Conservation (phyloP, 2,797 vertebrate genomes). For the Dallia pectoralis region DNA sequence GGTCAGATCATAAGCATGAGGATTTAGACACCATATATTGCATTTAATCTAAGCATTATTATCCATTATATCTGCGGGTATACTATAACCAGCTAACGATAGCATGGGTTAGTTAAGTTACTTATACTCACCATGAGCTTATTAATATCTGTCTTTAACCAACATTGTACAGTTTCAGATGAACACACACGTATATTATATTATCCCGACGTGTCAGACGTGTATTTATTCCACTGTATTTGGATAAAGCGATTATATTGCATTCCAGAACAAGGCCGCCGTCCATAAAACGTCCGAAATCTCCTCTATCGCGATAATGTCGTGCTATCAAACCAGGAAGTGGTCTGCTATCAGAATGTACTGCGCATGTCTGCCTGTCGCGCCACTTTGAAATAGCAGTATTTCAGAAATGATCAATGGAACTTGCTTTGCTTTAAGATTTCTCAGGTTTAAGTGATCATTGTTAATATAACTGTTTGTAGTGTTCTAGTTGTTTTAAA, state of each 20-base stretch:
- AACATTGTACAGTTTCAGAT: conserved; percentile 21
- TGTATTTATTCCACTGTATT: conserved; percentile 12
- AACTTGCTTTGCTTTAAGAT: conserved; percentile 78
- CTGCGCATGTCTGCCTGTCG: too few species aligned
- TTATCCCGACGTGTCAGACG: conserved; percentile 3
- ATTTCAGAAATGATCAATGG: conserved; percentile 41
- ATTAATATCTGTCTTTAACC: conserved; percentile 32
- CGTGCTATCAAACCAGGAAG: conserved; percentile 57
- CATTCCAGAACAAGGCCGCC: conserved; percentile 63
- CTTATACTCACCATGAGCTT: conserved; percentile 53
- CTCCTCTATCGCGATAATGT: conserved; percentile 65
- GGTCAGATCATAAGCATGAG: background rate
- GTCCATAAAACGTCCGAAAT: conserved; percentile 45
- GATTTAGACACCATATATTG: background rate
- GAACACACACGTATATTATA: background rate
- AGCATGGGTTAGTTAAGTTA: conserved; percentile 1
- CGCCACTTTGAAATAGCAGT: too few species aligned
- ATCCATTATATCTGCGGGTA: too few species aligned
- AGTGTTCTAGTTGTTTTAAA: conserved; percentile 63
- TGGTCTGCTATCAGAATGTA: conserved; percentile 7
- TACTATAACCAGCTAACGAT: background rate
- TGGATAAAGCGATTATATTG: conserved; percentile 57
- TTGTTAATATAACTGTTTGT: conserved; percentile 72
- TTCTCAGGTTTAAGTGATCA: conserved; percentile 83
- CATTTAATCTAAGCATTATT: background rate